Conservation (phyloP, 2,113 vertebrate species). For the Strigops habroptila region DNA sequence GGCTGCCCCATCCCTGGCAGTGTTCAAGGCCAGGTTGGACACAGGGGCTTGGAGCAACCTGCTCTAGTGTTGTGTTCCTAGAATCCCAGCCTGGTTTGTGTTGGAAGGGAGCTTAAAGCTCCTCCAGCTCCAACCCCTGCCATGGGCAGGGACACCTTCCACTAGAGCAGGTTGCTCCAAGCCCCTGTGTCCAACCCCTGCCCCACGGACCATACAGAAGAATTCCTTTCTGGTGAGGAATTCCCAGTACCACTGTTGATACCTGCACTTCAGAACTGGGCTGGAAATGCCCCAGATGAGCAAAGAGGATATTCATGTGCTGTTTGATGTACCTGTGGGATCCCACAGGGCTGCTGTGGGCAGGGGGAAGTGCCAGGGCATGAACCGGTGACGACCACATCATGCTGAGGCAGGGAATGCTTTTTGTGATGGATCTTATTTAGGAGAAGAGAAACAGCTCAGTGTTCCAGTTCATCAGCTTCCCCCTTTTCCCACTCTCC, state of each 20-base stretch:
- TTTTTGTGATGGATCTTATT: not conserved
- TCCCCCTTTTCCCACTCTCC: not conserved
- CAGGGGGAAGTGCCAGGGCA: not conserved
- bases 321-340: not conserved
- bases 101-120: too few species aligned
- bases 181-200: too few species aligned
- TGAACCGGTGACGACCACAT: not conserved
- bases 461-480: not conserved
- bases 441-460: not conserved
- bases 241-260: fast-evolving
- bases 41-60: too few species aligned
- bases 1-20: too few species aligned
- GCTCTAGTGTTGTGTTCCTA: too few species aligned
- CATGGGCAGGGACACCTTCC: too few species aligned
- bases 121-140: too few species aligned
- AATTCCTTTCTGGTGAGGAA: not conserved
- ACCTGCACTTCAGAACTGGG: fast-evolving
- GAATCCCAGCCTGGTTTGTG: too few species aligned
- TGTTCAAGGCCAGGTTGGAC: too few species aligned
- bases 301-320: not conserved
- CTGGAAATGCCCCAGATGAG: not conserved
- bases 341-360: not conserved
- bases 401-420: not conserved
- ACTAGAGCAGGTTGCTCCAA: too few species aligned
- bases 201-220: not conserved